A percentile compares a stretch with the other conserved stretches of the same genome.
These are phyloP conservation scores for Rhinella marina DNA, from an alignment of 2,797 vertebrate genomes.

Conservation along the genomic window DNA sequence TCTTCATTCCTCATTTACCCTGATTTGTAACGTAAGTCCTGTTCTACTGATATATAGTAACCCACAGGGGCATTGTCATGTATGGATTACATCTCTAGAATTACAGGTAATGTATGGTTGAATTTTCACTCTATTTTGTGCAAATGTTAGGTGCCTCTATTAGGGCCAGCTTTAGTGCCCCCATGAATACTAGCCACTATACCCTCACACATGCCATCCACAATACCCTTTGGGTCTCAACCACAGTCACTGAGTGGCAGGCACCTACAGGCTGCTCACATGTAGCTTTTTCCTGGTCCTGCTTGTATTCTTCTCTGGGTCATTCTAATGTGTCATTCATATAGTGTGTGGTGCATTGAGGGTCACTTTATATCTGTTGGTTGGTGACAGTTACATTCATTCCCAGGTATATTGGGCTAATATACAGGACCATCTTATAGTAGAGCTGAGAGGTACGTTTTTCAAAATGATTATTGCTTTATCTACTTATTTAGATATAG, in stretches of 20 bases:
- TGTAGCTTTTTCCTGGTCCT: background rate
- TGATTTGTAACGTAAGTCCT: too few species aligned
- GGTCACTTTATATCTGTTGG: background rate
- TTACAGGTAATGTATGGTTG: too few species aligned
- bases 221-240: too few species aligned
- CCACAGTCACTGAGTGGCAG: too few species aligned
- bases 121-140: too few species aligned
- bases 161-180: background rate
- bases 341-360: background rate
- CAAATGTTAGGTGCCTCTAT: too few species aligned
- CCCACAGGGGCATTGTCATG: too few species aligned
- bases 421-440: background rate
- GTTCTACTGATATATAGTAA: too few species aligned
- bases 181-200: background rate
- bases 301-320: background rate
- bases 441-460: background rate
- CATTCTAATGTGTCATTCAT: background rate
- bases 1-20: too few species aligned
- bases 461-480: background rate
- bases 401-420: background rate
- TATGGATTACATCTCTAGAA: too few species aligned
- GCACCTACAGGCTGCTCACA: too few species aligned
- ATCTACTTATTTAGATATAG: constrained; percentile 7
- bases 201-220: background rate
- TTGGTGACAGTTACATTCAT: background rate